These are phyloP conservation scores for Toxostoma redivivum DNA, from an alignment of 2,113 vertebrate genomes.

Conservation along the genomic window DNA sequence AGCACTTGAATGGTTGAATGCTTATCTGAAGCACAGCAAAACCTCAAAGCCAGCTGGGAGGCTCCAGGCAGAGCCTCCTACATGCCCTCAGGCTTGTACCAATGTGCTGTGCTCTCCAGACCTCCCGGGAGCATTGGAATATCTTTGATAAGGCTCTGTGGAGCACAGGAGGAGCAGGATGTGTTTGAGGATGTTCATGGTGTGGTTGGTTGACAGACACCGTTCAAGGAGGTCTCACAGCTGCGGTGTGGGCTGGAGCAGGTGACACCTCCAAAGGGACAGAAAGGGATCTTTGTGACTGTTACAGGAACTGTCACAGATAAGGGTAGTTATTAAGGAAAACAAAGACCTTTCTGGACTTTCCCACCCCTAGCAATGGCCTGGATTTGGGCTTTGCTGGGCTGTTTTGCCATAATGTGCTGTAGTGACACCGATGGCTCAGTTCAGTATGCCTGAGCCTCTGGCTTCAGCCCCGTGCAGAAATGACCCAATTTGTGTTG, in stretches of 20 bases:
- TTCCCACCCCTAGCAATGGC: background rate
- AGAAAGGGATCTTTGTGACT: background rate
- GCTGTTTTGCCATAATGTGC: fast-evolving
- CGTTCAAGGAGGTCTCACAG: background rate
- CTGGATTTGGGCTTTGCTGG: background rate
- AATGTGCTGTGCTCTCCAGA: background rate
- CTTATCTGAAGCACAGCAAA: background rate
- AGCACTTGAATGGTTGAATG: background rate
- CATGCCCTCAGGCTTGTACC: fast-evolving
- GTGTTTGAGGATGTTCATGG: background rate
- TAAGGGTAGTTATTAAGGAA: background rate
- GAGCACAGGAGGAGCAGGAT: background rate
- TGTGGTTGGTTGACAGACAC: background rate
- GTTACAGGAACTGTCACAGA: background rate
- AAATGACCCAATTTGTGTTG: background rate
- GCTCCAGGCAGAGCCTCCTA: background rate
- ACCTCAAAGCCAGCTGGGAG: background rate
- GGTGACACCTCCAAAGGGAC: background rate
- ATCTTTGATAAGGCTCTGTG: background rate
- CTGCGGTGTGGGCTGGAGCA: background rate
- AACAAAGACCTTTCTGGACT: background rate
- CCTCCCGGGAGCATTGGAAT: background rate
- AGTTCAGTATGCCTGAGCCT: background rate
- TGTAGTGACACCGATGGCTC: fast-evolving
- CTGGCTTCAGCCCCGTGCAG: background rate